These are phyloP conservation scores for Synergus laeviventris DNA, from an alignment of 2,888 invertebrate species.

Conservation along the genomic window DNA sequence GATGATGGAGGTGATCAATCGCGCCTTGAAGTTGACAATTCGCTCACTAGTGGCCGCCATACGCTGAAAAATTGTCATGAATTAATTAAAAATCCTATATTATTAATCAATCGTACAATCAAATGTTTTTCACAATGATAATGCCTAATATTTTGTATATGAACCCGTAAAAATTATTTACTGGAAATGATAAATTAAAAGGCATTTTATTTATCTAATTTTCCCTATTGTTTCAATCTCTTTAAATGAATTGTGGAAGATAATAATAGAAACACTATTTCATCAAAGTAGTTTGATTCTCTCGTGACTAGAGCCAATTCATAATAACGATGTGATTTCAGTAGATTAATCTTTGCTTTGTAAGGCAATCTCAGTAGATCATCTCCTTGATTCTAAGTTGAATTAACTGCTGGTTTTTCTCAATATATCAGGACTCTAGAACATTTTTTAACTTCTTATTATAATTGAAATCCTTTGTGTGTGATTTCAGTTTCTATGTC, in stretches of 20 bases:
- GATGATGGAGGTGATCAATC: slow-evolving; percentile 92
- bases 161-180: no score
- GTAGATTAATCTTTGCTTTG: neutral
- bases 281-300: neutral
- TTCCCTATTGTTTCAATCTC: neutral
- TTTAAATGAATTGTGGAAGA: slow-evolving; percentile 8
- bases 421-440: neutral
- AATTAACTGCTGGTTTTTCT: neutral
- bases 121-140: no score
- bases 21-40: slow-evolving; percentile 95
- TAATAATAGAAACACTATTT: neutral
- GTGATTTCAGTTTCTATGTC: neutral
- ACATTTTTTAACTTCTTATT: neutral
- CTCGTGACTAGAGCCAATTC: neutral
- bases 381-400: neutral
- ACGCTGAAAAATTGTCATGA: slow-evolving; percentile 77
- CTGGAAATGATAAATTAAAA: neutral
- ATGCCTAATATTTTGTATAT: no score
- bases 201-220: slow-evolving; percentile 13
- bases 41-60: slow-evolving; percentile 93
- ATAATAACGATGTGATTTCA: neutral
- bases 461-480: neutral
- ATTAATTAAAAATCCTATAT: neutral
- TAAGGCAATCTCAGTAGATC: neutral
- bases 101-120: no score